phyloP scores from a whole-genome alignment of 2,888 invertebrate genomes.

The Leptinotarsa rubiginosa region DNA sequence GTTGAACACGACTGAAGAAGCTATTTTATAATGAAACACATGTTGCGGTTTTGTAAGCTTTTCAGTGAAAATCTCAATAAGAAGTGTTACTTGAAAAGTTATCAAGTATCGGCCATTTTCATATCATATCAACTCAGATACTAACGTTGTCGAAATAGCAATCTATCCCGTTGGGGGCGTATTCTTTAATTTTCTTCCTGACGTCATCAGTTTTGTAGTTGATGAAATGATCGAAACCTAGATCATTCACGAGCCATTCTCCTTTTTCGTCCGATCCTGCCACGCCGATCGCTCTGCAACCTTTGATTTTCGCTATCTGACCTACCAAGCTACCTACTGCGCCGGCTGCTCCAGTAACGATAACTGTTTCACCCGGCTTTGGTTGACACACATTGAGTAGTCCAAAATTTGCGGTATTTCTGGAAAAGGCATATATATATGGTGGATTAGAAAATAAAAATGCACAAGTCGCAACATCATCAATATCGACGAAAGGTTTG shows the following conservation, averaged over 20 bases:
- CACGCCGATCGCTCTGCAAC: slow-evolving; percentile 77
- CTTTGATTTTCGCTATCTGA: slow-evolving; percentile 81
- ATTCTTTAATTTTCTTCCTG: slow-evolving; percentile 69
- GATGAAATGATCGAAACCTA: slow-evolving; percentile 76
- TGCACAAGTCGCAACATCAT: no score
- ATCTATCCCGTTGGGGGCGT: slow-evolving; percentile 78
- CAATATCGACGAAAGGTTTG: no score
- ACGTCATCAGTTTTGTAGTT: slow-evolving; percentile 78
- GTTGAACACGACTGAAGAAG: no score
- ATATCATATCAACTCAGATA: slow-evolving; percentile 30
- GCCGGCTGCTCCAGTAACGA: slow-evolving; percentile 81
- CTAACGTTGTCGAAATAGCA: slow-evolving; percentile 84
- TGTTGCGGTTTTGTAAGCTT: no score
- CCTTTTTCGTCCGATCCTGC: slow-evolving; percentile 80
- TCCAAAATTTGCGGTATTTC: slow-evolving; percentile 82
- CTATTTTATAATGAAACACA: no score
- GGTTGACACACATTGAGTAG: slow-evolving; percentile 78
- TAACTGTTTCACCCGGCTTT: slow-evolving; percentile 78
- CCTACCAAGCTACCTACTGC: slow-evolving; percentile 84
- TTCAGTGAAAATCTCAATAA: no score
- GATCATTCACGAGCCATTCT: slow-evolving; percentile 72
- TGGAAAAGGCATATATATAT: slow-evolving; percentile 54
- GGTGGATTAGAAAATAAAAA: background rate
- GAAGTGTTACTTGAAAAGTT: no score
- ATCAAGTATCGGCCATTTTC: no score